phyloP scores from a whole-genome alignment of 2,113 vertebrate species.

The Hypomesus transpacificus region DNA sequence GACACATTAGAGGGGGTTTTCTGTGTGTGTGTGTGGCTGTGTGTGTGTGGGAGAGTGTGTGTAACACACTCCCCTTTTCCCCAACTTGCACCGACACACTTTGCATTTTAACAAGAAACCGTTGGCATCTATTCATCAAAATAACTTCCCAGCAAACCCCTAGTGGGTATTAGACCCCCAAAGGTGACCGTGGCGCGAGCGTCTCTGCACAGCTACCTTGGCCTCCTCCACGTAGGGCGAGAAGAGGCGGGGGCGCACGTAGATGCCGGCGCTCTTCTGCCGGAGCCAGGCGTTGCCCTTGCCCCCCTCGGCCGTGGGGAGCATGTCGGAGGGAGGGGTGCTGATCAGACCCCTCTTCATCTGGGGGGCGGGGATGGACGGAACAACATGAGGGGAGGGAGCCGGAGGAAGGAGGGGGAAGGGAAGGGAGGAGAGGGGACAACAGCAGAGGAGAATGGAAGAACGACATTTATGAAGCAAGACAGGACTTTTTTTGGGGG shows the following conservation, averaged over 20 bases:
- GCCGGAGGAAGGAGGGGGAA: too few relatives aligned
- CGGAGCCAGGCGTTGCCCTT: constrained; percentile 87
- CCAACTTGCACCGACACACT: too few relatives aligned
- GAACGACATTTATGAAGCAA: background rate
- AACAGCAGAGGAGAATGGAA: background rate
- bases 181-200: background rate
- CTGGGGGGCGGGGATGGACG: constrained; percentile 52
- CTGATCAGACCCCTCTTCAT: constrained; percentile 90
- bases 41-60: background rate
- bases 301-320: constrained; percentile 82
- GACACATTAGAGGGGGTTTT: background rate
- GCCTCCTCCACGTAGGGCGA: constrained; percentile 87
- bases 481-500: too few relatives aligned
- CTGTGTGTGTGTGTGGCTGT: too few relatives aligned
- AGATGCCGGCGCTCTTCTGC: constrained; percentile 86
- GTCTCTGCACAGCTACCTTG: constrained; percentile 72
- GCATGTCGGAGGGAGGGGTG: constrained; percentile 88
- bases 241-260: constrained; percentile 84
- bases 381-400: too few relatives aligned
- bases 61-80: background rate
- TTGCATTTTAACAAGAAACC: too few relatives aligned
- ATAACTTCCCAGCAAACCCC: too few relatives aligned
- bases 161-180: background rate
- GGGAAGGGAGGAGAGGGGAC: background rate
- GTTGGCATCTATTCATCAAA: too few relatives aligned